Conservation (phyloP, 2,113 vertebrate species). For the Potamarius usumacintae region DNA sequence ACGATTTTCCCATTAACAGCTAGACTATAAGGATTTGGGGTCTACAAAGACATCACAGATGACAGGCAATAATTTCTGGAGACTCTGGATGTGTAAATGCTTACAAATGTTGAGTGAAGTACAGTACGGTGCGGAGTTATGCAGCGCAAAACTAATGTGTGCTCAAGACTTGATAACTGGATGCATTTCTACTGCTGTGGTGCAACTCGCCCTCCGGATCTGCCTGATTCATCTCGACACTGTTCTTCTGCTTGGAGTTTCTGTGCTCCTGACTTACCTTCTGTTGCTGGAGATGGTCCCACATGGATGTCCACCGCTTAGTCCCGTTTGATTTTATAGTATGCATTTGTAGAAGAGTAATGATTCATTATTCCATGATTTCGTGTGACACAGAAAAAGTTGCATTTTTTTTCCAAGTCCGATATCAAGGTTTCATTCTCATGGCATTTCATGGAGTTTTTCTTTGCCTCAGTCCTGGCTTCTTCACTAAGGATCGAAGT, state of each 20-base stretch:
- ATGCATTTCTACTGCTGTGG: constrained; percentile 13
- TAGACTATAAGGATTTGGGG: background rate
- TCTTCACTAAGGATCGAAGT: background rate
- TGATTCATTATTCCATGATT: background rate
- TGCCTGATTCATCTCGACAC: background rate
- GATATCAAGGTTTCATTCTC: background rate
- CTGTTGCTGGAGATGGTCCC: background rate
- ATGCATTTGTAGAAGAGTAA: background rate
- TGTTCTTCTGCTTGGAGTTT: background rate
- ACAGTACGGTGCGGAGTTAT: constrained; percentile 25
- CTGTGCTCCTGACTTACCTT: background rate
- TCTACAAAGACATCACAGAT: constrained; percentile 21
- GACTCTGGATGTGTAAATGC: constrained; percentile 18
- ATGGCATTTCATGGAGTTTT: background rate
- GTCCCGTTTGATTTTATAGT: too few species aligned
- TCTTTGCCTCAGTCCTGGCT: background rate
- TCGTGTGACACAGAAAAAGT: background rate
- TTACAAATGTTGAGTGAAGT: constrained; percentile 19
- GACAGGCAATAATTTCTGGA: background rate
- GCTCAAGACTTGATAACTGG: constrained; percentile 18
- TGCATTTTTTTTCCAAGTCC: background rate
- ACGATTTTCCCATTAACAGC: too few species aligned
- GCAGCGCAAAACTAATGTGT: constrained; percentile 28
- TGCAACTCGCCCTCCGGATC: background rate
- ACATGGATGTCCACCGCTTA: too few species aligned